Evolutionary conservation across 2,797 vertebrate genomes (phyloP).

Genomic region (Anniella stebbinsi): DNA sequence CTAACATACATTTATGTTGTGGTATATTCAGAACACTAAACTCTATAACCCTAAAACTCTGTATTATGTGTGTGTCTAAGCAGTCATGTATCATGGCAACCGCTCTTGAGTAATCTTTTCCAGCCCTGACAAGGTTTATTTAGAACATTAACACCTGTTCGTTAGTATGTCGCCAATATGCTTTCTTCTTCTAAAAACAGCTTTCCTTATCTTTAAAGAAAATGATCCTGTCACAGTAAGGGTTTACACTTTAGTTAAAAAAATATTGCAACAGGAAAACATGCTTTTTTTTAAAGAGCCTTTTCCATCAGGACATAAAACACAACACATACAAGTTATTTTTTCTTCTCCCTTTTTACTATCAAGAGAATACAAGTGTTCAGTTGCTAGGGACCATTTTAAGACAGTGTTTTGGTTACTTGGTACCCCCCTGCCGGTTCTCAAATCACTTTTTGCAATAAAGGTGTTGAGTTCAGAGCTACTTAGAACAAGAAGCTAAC

Average conservation of each 20-base stretch:
- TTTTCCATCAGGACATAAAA: not conserved
- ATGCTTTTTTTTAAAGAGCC: not conserved
- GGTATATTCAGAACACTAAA: conserved; percentile 56
- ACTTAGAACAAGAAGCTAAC: not conserved
- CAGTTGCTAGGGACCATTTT: not conserved
- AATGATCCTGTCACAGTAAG: not conserved
- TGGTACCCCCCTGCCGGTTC: not conserved
- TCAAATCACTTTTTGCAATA: not conserved
- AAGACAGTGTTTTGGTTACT: not conserved
- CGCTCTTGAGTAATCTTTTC: conserved; percentile 46
- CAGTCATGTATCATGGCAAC: conserved; percentile 72
- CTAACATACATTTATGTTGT: conserved; percentile 21
- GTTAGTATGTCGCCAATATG: conserved; percentile 18
- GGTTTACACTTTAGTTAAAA: conserved; percentile 20
- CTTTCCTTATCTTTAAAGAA: conserved; percentile 13
- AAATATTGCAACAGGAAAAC: not conserved
- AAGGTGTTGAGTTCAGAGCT: not conserved
- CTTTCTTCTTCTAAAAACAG: conserved; percentile 8
- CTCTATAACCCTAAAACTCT: conserved; percentile 45
- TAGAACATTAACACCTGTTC: conserved; percentile 71
- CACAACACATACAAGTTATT: not conserved
- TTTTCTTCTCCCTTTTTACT: not conserved
- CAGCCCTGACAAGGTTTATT: conserved; percentile 62
- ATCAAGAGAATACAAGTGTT: not conserved
- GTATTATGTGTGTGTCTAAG: conserved; percentile 55